Percentiles rank a stretch among this genome's conserved stretches.
Evolutionary conservation across 2,888 invertebrate species (phyloP).

Genomic region (Stramonita haemastoma): DNA sequence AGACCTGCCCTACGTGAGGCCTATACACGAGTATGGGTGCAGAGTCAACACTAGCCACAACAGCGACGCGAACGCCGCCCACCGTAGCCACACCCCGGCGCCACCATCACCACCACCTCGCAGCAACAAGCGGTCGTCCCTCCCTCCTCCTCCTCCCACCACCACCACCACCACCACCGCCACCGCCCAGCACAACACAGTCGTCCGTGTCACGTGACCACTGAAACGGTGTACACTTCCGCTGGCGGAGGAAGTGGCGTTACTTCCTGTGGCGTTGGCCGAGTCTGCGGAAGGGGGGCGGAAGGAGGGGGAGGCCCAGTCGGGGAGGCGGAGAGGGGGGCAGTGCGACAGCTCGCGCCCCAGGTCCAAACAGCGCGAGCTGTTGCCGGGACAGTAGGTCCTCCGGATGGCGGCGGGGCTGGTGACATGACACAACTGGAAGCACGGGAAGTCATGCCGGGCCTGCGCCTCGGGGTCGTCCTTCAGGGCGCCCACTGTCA

Average conservation of each 20-base stretch:
- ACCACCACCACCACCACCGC: constrained; percentile 13
- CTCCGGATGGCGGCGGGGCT: background rate
- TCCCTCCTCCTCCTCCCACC: background rate
- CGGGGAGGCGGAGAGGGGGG: background rate
- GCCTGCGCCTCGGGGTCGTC: background rate
- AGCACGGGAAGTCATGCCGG: constrained; percentile 17
- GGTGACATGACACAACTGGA: constrained; percentile 45
- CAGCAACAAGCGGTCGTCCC: background rate
- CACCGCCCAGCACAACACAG: background rate
- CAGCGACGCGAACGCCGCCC: constrained; percentile 22
- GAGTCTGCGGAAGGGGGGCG: background rate
- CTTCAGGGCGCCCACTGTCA: background rate
- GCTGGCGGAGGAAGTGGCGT: constrained; percentile 42
- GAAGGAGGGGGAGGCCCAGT: background rate
- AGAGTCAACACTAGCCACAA: constrained; percentile 41
- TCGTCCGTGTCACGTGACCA: constrained; percentile 24
- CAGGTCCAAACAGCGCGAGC: constrained; percentile 36
- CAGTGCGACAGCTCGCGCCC: constrained; percentile 11
- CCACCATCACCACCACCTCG: background rate
- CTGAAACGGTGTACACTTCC: background rate
- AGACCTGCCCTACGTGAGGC: constrained; percentile 41
- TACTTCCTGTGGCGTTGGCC: constrained; percentile 37
- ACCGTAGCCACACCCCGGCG: background rate
- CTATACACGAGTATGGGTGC: constrained; percentile 40
- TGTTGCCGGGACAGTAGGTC: constrained; percentile 37